Base-by-base conservation (phyloP, 2,113 vertebrate genomes). In the Onychostruthus taczanowskii region DNA sequence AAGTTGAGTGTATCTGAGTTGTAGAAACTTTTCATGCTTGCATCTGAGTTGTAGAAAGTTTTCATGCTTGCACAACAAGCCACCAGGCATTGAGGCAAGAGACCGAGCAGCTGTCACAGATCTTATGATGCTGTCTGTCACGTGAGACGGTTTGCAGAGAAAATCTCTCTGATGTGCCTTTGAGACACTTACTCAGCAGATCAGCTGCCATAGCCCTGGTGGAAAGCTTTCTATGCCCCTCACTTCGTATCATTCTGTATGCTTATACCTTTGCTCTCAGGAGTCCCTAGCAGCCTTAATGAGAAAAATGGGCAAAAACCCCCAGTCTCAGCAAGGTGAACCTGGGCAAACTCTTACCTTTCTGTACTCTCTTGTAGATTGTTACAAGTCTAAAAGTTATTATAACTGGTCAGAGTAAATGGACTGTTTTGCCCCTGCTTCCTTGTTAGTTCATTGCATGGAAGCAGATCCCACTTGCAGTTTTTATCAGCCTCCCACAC, bases 101-200 rank as follows among this genome's bases (percentile, higher is more conserved):
- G 43, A 69, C 23, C 0, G 0, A 21, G 22, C 37, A 37, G 62
- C 50, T 87, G 58, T 70, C 44, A 20, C 0, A 0, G 69, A 17
- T 86, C 79, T 39, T 43, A 17, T 37, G 56, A 67, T 50, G 50
- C 50, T n/a, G 5, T 58, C 2, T 0, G 43, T 93, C 85, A 77
- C 14, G 9, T 33, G 90, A 76, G 62, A 16, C 8, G 20, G 35
- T 56, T 86, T 69, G 47, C 50, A 86, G 39, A 74, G 37, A 33
- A 94, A 62, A 92, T 22, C 31, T 67, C 73, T 85, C 83, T 90
- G 41, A 82, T 64, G 58, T 68, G 41, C 23, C 62, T 90, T 62
- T 69, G n/a, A 58, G 67, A 27, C 22, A 69, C 43, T 85, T 79
- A 79, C 67, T 90, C 46, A 83, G 66, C 56, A 72, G n/a, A 58